A percentile compares a stretch with the other conserved stretches of the same genome.
Evolutionary conservation across 2,888 invertebrate genomes (phyloP).

Genomic region (Eupithecia vulgata): DNA sequence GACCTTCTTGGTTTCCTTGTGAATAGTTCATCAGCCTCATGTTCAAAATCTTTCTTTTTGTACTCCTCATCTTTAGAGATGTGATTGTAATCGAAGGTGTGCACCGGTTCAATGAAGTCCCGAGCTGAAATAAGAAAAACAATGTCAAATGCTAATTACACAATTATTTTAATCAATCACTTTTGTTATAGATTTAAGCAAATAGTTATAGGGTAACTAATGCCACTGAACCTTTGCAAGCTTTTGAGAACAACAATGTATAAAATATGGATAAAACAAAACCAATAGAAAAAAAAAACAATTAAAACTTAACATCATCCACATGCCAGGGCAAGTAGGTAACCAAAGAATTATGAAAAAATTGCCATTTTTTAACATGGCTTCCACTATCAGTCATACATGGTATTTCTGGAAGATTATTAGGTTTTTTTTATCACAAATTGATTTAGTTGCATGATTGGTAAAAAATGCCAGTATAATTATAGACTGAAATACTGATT

Average conservation of each 20-base stretch:
- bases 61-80: constrained; percentile 76
- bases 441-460: not conserved
- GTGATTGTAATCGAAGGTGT: constrained; percentile 89
- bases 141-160: constrained; percentile 5
- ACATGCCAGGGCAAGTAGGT: constrained; percentile 31
- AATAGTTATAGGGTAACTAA: constrained; percentile 9
- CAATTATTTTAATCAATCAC: not conserved
- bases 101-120: constrained; percentile 85
- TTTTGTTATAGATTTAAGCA: constrained; percentile 12
- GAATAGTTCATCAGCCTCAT: constrained; percentile 70
- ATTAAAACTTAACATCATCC: constrained; percentile 16
- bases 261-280: not conserved
- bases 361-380: not conserved
- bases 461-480: not conserved
- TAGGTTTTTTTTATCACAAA: not conserved
- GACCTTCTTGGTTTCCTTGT: constrained; percentile 55
- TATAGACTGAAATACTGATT: not conserved
- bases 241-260: not conserved
- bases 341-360: constrained; percentile 5
- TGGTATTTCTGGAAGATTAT: not conserved
- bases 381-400: not conserved
- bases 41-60: constrained; percentile 68
- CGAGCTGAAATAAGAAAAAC: constrained; percentile 64
- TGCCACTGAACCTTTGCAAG: constrained; percentile 4
- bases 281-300: not conserved